Base-by-base conservation (phyloP, 2,888 invertebrate genomes). In the Amblyteles armatorius region DNA sequence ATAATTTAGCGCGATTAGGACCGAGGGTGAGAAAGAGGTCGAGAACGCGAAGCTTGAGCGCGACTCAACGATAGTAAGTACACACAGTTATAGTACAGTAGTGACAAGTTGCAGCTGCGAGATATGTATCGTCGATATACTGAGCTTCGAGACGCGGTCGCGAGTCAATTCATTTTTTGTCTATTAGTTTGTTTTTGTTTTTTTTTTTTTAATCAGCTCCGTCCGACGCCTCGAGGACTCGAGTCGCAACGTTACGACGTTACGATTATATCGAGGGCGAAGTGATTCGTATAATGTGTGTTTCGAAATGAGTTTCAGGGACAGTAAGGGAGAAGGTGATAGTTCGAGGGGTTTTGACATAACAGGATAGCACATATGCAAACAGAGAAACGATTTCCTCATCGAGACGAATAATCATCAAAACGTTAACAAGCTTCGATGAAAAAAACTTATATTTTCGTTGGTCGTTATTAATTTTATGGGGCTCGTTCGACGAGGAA, bases 11-110 rank as follows among this genome's bases (percentile, higher is more conserved):
- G 76, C 79, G 44, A 83, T 82, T 85, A 83, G 60, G 71, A 88
- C 16, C 50, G 60, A 76, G 78, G 52, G 9, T 72, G 57, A 68
- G 74, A 74, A 71, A 87, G 77, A 95, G 95, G 96, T 96, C 95
- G 96, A 96, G 96, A 83, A 84, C 81, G 89, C 88, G 91, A 94
- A 92, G 90, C 92, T 93, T 92, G 93, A 93, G 93, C 92, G 92
- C 91, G 90, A 82, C 87, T 88, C 87, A 86, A 89, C 87, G 87
- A 87, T 87, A 87, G 87, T 87, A 87, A 93, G 92, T 93, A 93
- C 92, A 93, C 92, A 93, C 90, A 93, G 94, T 94, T 93, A 93
- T 92, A 94, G 93, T 93, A 93, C 91, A 94, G 93, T 93, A 93
- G 93, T 94, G 93, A 93, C 92, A 93, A 94, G 93, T 94, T 93